Evolutionary conservation across 1,140 invertebrate genomes (phyloP), one percentile per base, ranked within the genome.

Genomic region (Harpegnathos saltator): DNA sequence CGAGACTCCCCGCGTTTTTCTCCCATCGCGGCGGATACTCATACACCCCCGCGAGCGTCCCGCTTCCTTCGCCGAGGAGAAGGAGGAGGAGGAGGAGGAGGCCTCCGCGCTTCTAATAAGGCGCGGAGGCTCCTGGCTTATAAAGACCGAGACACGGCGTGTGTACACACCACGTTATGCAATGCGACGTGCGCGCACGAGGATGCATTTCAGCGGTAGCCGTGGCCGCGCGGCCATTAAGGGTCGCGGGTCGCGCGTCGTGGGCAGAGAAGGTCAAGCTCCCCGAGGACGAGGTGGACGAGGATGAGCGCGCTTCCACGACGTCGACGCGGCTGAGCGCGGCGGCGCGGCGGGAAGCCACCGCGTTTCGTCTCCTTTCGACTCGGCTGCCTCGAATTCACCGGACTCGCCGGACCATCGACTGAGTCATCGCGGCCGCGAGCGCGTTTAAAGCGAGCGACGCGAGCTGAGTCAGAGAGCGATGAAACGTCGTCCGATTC

Each of bases 51-150:
- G 48, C 12, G 19, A 33, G 22, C 58, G 12, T 54, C 48, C 52
- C n/a, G 58, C 48, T 3, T 29, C 17, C 15, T 73, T 61, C 65
- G 66, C n/a, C n/a, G n/a, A n/a, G n/a, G n/a, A n/a, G n/a, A n/a
- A n/a, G n/a, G n/a, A n/a, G n/a, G n/a, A n/a, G n/a, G n/a, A n/a
- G n/a, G n/a, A n/a, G n/a, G 61, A 75, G 66, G 80, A 87, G 85
- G 33, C 33, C 83, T 85, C 85, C 85, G n/a, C 85, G n/a, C n/a
- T 85, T 88, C 90, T 92, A 93, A 93, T 90, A 92, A 91, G 92
- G 83, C 62, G 84, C 52, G n/a, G n/a, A n/a, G n/a, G 71, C 29
- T 29, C 29, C 5, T 33, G 52, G 56, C 66, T 83, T 83, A 85
- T 85, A 87, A 84, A 85, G 63, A 5, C n/a, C 66, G 68, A 77